Evolutionary conservation across 2,888 invertebrate genomes (phyloP).

Genomic region (Pseudolycoriella hygida): DNA sequence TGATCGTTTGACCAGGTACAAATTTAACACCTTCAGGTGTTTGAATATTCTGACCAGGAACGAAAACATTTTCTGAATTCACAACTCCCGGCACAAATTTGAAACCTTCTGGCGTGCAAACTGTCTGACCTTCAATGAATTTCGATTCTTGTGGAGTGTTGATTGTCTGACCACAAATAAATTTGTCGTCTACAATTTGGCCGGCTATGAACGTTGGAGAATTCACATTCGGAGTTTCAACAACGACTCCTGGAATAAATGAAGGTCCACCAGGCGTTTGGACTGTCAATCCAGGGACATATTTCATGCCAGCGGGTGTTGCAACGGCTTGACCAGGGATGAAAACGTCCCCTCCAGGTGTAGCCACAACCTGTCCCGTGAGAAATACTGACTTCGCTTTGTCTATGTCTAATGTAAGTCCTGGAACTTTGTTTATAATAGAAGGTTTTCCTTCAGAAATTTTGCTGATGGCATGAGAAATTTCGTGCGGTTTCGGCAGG

Average conservation of each 20-base stretch:
- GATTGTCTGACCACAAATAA: conserved; percentile 45
- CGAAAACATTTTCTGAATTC: conserved; percentile 33
- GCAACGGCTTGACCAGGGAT: conserved; percentile 58
- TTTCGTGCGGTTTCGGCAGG: conserved; percentile 43
- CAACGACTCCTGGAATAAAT: conserved; percentile 44
- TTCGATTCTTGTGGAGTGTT: conserved; percentile 37
- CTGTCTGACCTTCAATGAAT: conserved; percentile 44
- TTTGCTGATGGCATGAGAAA: conserved; percentile 42
- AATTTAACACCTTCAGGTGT: conserved; percentile 34
- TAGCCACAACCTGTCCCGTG: conserved; percentile 52
- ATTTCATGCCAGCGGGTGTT: conserved; percentile 46
- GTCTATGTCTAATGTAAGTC: conserved; percentile 43
- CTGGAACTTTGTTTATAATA: conserved; percentile 42
- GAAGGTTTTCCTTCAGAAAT: conserved; percentile 39
- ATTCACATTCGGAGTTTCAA: conserved; percentile 16
- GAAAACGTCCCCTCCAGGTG: conserved; percentile 49
- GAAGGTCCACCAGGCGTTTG: conserved; percentile 47
- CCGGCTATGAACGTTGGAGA: conserved; percentile 51
- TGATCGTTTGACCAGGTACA: conserved; percentile 43
- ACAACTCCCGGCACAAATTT: conserved; percentile 44
- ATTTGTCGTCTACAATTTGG: conserved; percentile 42
- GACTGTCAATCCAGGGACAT: conserved; percentile 56
- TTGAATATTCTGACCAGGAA: conserved; percentile 42
- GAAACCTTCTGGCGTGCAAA: conserved; percentile 39
- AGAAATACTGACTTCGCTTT: conserved; percentile 46